A percentile compares a stretch with the other conserved stretches of the same genome.
These are phyloP conservation scores for Halcyon badia DNA, from an alignment of 2,797 vertebrate genomes.

Conservation along the genomic window DNA sequence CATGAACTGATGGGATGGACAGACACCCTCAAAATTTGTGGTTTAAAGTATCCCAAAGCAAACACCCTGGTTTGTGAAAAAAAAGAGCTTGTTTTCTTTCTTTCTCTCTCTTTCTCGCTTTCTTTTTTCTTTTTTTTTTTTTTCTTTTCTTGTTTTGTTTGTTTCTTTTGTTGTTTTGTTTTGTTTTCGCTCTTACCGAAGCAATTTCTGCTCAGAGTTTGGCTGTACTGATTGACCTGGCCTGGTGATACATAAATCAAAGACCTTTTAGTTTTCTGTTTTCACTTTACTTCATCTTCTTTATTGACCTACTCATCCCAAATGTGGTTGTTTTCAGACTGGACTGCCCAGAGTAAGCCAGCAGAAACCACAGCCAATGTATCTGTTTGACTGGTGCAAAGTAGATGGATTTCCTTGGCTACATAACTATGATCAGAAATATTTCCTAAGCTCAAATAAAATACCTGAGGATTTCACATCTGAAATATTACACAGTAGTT, in stretches of 20 bases:
- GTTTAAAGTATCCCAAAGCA: not conserved
- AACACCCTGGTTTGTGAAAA: not conserved
- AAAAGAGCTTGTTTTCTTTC: too few species aligned
- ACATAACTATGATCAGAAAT: not conserved
- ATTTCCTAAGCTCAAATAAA: not conserved
- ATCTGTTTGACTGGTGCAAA: not conserved
- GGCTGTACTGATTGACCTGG: not conserved
- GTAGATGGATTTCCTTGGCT: not conserved
- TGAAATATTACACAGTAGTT: not conserved
- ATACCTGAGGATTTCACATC: not conserved
- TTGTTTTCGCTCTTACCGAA: not conserved
- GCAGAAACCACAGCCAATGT: fast-evolving
- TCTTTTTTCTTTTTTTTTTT: too few species aligned
- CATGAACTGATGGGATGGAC: not conserved
- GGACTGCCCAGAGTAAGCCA: not conserved
- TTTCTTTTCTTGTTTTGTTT: too few species aligned
- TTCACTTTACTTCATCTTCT: not conserved
- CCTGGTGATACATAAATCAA: not conserved
- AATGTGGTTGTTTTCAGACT: not conserved
- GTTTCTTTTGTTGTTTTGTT: too few species aligned
- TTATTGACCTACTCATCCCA: not conserved
- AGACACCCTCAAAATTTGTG: not conserved
- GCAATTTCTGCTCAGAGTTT: not conserved
- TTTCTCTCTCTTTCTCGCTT: too few species aligned
- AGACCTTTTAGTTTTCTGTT: not conserved